Conservation (phyloP, 2,888 invertebrate species). For the Rhabditoides inermis region DNA sequence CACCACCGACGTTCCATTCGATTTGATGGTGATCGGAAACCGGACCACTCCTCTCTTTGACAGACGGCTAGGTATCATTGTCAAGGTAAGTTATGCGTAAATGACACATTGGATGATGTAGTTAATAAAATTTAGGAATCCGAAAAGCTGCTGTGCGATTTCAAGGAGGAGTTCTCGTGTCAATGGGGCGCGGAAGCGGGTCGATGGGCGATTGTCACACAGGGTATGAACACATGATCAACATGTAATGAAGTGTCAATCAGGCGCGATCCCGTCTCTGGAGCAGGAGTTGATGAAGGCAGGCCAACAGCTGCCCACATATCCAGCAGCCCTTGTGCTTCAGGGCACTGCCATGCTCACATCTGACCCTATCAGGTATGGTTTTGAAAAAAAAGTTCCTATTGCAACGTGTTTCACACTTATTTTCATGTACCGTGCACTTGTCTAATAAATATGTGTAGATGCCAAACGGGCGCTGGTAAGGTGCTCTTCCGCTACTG, state of each 20-base stretch:
- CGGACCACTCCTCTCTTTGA: conserved; percentile 43
- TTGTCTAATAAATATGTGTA: too few species aligned
- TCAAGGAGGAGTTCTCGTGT: conserved; percentile 43
- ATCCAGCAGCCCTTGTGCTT: conserved; percentile 44
- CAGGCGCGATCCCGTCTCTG: conserved; percentile 46
- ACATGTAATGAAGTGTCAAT: background rate
- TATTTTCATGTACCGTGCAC: too few species aligned
- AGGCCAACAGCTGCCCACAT: conserved; percentile 30
- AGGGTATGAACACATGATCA: conserved; percentile 19
- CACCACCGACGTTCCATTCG: conserved; percentile 36
- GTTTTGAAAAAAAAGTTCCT: too few species aligned
- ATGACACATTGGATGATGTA: background rate
- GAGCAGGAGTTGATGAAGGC: conserved; percentile 27
- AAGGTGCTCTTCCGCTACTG: conserved; percentile 50
- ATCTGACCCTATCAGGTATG: conserved; percentile 47
- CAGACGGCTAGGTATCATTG: conserved; percentile 19
- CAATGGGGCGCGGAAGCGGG: conserved; percentile 49
- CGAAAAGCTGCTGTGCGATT: conserved; percentile 42
- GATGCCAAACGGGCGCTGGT: conserved; percentile 43
- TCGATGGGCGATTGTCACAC: conserved; percentile 43
- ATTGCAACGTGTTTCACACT: too few species aligned
- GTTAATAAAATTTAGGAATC: conserved; percentile 18
- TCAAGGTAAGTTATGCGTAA: background rate
- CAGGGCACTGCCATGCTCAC: conserved; percentile 47
- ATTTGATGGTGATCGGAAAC: conserved; percentile 41